These are phyloP conservation scores for Beroe forskalii DNA, from an alignment of 37 sponge, comb jelly and placozoan species.

Conservation along the genomic window DNA sequence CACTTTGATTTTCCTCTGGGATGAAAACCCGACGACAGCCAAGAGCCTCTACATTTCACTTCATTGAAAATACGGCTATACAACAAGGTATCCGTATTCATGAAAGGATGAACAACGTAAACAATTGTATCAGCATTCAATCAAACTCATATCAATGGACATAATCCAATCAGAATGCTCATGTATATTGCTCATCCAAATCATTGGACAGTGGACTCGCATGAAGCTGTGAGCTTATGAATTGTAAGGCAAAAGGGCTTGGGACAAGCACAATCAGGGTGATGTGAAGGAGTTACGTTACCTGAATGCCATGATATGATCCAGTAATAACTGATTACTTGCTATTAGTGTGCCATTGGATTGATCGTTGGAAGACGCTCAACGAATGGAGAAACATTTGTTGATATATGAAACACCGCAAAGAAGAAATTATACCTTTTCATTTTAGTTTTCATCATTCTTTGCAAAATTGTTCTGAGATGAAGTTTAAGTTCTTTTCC, in stretches of 20 bases:
- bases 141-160: background rate
- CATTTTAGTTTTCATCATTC: too few species aligned
- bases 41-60: too few species aligned
- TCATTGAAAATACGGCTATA: too few species aligned
- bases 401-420: too few species aligned
- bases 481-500: slow-evolving; percentile 22
- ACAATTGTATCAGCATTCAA: background rate
- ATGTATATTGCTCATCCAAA: background rate
- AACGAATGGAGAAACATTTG: too few species aligned
- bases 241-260: background rate
- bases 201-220: too few species aligned
- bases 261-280: background rate
- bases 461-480: background rate
- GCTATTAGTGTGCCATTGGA: background rate
- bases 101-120: too few species aligned
- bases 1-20: too few species aligned
- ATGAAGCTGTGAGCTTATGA: too few species aligned
- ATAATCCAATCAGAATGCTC: slow-evolving; percentile 22
- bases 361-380: background rate
- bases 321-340: background rate
- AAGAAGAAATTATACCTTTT: too few species aligned
- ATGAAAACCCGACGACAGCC: too few species aligned
- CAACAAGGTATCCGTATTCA: too few species aligned
- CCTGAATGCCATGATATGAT: background rate
- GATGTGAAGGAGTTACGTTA: background rate